Base-by-base conservation (phyloP, 1,140 invertebrate species). In the Dysdera silvatica region DNA sequence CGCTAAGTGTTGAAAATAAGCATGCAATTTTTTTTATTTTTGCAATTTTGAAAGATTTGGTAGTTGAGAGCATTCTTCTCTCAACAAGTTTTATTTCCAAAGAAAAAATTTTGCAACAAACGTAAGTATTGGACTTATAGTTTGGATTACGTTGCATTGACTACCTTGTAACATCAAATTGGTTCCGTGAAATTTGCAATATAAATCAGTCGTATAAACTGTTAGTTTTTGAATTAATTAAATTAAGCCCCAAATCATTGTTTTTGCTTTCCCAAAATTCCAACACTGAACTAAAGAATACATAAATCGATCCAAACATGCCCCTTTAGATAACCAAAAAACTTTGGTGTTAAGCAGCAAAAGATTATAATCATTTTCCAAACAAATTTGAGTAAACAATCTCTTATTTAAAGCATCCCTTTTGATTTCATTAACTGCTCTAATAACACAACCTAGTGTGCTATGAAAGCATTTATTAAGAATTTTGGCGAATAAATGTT, bases 161-260 rank as follows among this genome's bases (percentile, higher is more conserved):
- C 61, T 43, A 45, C 57, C 67, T 67, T 67, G 48, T 37, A 67
- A 32, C 23, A 67, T 53, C 35, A 66, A 67, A 63, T 66, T 66
- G 35, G 51, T 56, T 67, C 67, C 66, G 52, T 61, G 65, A 61
- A 69, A 66, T 51, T 68, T 66, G 23, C 40, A 51, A 61, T 59
- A 68, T 57, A 67, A 49, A 57, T 59, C 52, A 54, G 68, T 57
- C 61, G 67, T 54, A 54, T 69, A 67, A 61, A 31, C 24, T 51
- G 59, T 61, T 37, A 61, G 20, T 52, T 52, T 55, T 63, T 57
- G n/a, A 24, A 10, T 55, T 41, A 41, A 28, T 55, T 55, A 41
- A 40, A 55, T 16, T 55, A 14, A 28, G 53, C 24, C 23, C 2
- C 53, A 55, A 55, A 55, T 55, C 35, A 55, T 24, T 37, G 35